Conservation (phyloP, 2,113 vertebrate genomes). For the Chascanopsetta lugubris region DNA sequence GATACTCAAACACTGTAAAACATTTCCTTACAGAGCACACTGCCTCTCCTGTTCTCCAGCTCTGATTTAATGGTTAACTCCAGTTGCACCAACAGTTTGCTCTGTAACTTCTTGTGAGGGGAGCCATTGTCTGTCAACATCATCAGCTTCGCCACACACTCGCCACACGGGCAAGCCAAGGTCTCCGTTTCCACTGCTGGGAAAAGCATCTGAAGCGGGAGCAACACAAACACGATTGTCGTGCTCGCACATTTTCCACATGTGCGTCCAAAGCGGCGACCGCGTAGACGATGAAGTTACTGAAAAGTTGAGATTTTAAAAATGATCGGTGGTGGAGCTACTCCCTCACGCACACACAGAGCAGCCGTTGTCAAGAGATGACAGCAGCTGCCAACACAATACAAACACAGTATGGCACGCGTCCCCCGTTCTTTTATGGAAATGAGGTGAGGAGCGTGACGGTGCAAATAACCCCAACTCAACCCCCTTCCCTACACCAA, state of each 20-base stretch:
- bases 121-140: conserved; percentile 25
- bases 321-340: background rate
- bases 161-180: background rate
- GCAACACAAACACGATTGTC: background rate
- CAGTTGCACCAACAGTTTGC: background rate
- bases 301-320: background rate
- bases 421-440: conserved; percentile 72
- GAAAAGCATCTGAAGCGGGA: conserved; percentile 19
- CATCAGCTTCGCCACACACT: conserved; percentile 23
- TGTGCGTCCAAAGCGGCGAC: background rate
- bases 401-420: conserved; percentile 65
- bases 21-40: background rate
- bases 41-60: conserved; percentile 8
- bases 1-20: background rate
- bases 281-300: background rate
- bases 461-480: conserved; percentile 48
- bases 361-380: conserved; percentile 26
- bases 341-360: conserved; percentile 8
- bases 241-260: conserved; percentile 22
- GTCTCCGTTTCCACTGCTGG: conserved; percentile 28
- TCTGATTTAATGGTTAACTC: conserved; percentile 8
- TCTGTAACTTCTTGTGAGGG: conserved; percentile 12
- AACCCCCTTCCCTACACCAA: conserved; percentile 6
- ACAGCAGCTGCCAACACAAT: conserved; percentile 59
- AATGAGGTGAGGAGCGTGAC: conserved; percentile 58